These are phyloP conservation scores for Heliconius himera DNA, from an alignment of 1,140 invertebrate species.

Conservation along the genomic window DNA sequence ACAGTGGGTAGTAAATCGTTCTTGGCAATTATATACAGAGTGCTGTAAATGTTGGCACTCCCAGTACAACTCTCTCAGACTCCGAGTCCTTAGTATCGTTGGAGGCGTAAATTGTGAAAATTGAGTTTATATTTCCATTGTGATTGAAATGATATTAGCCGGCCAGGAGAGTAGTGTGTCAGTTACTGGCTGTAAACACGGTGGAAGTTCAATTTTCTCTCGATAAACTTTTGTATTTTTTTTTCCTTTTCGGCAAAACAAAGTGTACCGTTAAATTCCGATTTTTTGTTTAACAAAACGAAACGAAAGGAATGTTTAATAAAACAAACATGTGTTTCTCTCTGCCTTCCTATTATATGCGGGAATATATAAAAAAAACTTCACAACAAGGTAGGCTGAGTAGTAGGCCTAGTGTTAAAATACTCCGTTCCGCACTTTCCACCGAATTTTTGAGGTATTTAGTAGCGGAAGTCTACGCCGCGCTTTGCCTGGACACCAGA, in stretches of 20 bases:
- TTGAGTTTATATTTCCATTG: neutral
- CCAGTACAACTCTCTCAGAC: neutral
- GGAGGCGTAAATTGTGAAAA: neutral
- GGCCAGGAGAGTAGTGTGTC: neutral
- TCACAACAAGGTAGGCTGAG: neutral
- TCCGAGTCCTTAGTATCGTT: neutral
- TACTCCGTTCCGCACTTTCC: neutral
- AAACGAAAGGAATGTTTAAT: too few species aligned
- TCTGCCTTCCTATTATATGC: too few species aligned
- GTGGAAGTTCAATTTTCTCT: neutral
- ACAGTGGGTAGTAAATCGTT: neutral
- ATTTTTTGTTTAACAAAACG: too few species aligned
- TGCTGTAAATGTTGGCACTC: neutral
- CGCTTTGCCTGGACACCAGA: neutral
- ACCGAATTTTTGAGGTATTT: neutral
- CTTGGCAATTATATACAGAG: constrained; percentile 7
- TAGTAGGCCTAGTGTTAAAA: neutral
- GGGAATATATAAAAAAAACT: neutral
- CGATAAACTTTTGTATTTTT: neutral
- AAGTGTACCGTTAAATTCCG: too few species aligned
- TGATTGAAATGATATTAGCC: neutral
- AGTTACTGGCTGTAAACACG: neutral
- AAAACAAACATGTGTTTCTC: too few species aligned
- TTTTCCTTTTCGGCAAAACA: too few species aligned
- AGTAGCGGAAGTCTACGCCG: neutral